phyloP scores from a whole-genome alignment of 2,113 vertebrate species.

The Channa maculata region DNA sequence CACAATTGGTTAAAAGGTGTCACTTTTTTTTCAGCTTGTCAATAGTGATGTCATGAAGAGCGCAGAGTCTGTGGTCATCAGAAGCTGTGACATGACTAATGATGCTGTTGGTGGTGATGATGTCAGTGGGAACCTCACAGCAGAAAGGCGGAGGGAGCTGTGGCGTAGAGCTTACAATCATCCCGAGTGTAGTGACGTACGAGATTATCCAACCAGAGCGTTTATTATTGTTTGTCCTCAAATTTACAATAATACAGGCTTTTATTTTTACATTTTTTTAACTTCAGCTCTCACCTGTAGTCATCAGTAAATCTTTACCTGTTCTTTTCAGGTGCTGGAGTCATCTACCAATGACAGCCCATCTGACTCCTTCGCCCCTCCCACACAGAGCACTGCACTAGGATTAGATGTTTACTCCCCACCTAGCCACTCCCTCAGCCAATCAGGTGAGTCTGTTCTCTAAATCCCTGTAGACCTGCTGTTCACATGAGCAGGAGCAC shows the following conservation, averaged over 20 bases:
- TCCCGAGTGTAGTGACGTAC: constrained; percentile 81
- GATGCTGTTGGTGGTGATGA: constrained; percentile 73
- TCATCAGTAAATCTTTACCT: background rate
- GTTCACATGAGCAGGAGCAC: no score
- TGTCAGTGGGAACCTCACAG: constrained; percentile 72
- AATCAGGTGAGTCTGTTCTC: constrained; percentile 79
- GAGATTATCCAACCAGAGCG: background rate
- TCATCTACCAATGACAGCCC: constrained; percentile 88
- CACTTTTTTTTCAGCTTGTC: constrained; percentile 36
- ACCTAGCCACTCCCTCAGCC: constrained; percentile 88
- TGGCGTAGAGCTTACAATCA: constrained; percentile 87
- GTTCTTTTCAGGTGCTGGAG: constrained; percentile 79
- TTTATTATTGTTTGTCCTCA: no score
- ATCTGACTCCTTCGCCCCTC: constrained; percentile 83
- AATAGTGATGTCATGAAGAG: constrained; percentile 62
- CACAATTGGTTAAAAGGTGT: background rate
- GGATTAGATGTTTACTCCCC: constrained; percentile 86
- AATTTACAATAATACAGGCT: no score
- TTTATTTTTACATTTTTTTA: background rate
- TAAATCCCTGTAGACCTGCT: background rate
- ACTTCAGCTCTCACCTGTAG: background rate
- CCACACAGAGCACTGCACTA: constrained; percentile 85
- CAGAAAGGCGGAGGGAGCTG: constrained; percentile 86
- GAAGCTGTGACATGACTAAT: constrained; percentile 51
- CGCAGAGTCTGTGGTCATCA: constrained; percentile 39